Conservation (phyloP, 2,797 vertebrate species). For the Micropoecilia bifurca region DNA sequence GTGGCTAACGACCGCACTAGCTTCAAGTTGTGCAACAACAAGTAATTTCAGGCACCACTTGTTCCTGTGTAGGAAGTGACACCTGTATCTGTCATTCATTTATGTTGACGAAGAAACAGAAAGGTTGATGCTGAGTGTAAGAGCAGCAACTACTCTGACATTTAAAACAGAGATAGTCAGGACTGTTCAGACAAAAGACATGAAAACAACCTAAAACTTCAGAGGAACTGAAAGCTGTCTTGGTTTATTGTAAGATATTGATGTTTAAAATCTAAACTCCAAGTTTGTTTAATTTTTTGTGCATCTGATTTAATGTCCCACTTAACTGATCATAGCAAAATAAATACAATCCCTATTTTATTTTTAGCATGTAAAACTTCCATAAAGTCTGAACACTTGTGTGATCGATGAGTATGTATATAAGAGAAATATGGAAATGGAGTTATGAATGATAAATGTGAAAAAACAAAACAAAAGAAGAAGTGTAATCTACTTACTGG, state of each 20-base stretch:
- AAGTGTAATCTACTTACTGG: conserved; percentile 64
- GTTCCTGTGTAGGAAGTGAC: neutral
- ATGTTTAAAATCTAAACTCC: neutral
- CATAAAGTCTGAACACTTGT: neutral
- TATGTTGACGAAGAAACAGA: neutral
- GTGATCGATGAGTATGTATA: neutral
- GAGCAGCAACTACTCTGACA: neutral
- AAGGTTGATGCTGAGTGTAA: neutral
- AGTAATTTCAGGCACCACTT: conserved; percentile 2
- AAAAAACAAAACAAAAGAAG: neutral
- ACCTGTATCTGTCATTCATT: neutral
- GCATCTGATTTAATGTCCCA: neutral
- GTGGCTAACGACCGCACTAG: neutral
- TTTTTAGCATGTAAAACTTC: neutral
- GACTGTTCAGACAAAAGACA: neutral
- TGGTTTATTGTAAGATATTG: neutral
- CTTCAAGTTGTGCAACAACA: neutral
- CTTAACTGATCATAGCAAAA: neutral
- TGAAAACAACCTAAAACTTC: neutral
- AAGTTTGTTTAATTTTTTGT: neutral
- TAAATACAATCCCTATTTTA: neutral
- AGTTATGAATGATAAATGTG: neutral
- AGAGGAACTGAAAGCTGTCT: neutral
- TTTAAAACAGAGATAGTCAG: neutral
- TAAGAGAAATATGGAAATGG: neutral